Conservation (phyloP, 2,888 invertebrate genomes). For the Platypus cylindrus region DNA sequence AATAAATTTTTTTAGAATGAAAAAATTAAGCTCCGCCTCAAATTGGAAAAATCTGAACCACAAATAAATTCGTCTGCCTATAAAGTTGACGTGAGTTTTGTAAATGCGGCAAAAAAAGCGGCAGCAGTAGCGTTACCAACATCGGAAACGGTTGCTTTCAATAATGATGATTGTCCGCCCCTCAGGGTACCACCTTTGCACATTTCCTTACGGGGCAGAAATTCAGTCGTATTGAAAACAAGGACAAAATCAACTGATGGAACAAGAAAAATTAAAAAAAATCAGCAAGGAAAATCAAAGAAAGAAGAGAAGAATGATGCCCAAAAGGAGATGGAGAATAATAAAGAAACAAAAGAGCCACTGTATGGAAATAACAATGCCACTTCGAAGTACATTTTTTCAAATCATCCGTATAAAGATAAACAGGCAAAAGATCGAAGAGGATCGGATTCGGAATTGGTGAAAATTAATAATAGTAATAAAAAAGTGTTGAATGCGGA, state of each 20-base stretch:
- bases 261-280: too few relatives aligned
- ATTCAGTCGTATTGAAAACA: conserved; percentile 73
- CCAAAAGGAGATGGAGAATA: conserved; percentile 2
- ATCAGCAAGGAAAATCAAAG: conserved; percentile 11
- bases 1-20: conserved; percentile 35
- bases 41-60: conserved; percentile 73
- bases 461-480: conserved; percentile 39
- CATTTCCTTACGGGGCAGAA: conserved; percentile 72
- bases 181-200: conserved; percentile 79
- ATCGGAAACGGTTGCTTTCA: conserved; percentile 18
- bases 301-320: conserved; percentile 13
- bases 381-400: conserved; percentile 27
- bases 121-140: conserved; percentile 22
- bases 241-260: conserved; percentile 39
- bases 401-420: conserved; percentile 25
- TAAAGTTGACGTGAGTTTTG: conserved; percentile 52
- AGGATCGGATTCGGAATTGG: conserved; percentile 40
- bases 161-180: conserved; percentile 42
- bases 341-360: conserved; percentile 4
- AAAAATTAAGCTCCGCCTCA: conserved; percentile 70
- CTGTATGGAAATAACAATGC: conserved; percentile 18
- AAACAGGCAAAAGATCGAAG: conserved; percentile 39
- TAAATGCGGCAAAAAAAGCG: conserved; percentile 42
- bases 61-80: conserved; percentile 66
- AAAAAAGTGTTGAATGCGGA: conserved; percentile 45